A percentile compares a stretch with the other conserved stretches of the same genome.
Conservation (phyloP, 2,888 invertebrate genomes). For the Eupithecia insigniata region DNA sequence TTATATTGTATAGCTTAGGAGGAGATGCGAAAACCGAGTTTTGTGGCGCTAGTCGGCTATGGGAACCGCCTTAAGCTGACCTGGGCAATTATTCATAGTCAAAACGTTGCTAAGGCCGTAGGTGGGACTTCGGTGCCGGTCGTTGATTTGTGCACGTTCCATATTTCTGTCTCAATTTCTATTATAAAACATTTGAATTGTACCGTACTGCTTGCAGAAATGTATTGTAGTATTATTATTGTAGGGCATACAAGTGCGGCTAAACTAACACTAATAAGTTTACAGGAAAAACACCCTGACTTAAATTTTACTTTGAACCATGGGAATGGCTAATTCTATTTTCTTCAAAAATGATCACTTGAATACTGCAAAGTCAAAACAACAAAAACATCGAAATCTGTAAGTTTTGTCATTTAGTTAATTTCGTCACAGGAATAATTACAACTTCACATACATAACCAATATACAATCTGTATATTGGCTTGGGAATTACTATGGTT, state of each 20-base stretch:
- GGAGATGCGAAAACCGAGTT: too few relatives aligned
- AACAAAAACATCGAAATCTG: not conserved
- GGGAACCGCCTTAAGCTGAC: not conserved
- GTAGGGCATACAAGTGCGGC: not conserved
- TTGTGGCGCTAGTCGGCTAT: too few relatives aligned
- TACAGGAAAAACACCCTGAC: not conserved
- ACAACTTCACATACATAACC: too few relatives aligned
- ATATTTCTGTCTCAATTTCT: not conserved
- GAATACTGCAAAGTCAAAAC: not conserved
- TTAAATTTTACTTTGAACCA: not conserved
- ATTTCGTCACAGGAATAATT: too few relatives aligned
- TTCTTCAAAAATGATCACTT: not conserved
- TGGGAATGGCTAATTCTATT: not conserved
- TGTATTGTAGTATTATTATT: not conserved
- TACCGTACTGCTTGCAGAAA: not conserved
- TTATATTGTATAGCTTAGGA: too few relatives aligned
- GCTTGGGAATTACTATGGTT: too few relatives aligned
- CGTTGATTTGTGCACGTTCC: not conserved
- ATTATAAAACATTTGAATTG: not conserved
- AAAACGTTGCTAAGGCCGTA: not conserved
- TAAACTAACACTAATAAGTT: not conserved
- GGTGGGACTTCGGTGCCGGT: not conserved
- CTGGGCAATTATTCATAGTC: slow-evolving; percentile 6
- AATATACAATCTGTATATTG: too few relatives aligned
- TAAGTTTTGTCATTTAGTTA: too few relatives aligned